A percentile compares a stretch with the other conserved stretches of the same genome.
Conservation (phyloP, 2,797 vertebrate species). For the Petrocephalus schoutedeni region DNA sequence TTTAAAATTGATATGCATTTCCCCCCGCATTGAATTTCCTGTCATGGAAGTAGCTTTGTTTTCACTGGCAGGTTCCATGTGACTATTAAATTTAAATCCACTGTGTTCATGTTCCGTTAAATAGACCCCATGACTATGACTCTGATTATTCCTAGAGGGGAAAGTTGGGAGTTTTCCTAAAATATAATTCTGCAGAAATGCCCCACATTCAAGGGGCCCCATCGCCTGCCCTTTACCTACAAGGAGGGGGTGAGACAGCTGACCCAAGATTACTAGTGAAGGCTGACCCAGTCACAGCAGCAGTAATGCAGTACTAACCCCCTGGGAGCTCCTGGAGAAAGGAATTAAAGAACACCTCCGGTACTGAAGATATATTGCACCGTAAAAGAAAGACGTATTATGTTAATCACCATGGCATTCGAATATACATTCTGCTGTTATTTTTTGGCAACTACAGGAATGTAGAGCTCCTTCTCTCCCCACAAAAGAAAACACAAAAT, state of each 20-base stretch:
- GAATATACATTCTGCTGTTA: conserved; percentile 9
- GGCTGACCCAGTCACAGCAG: neutral
- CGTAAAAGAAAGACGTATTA: conserved; percentile 16
- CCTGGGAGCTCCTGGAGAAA: neutral
- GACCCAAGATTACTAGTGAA: neutral
- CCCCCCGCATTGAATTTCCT: neutral
- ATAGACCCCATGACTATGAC: neutral
- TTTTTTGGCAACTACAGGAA: conserved; percentile 1
- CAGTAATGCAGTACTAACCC: neutral
- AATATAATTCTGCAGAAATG: neutral
- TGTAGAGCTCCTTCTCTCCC: neutral
- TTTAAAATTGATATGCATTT: neutral
- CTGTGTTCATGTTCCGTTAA: neutral
- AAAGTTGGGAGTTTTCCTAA: neutral
- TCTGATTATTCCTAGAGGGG: neutral
- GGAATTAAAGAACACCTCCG: conserved; percentile 20
- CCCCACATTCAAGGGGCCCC: neutral
- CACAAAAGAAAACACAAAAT: neutral
- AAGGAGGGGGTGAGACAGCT: neutral
- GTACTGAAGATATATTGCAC: conserved; percentile 18
- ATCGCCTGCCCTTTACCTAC: neutral
- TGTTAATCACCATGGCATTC: conserved; percentile 21
- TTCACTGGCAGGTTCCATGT: neutral
- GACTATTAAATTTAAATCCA: neutral
- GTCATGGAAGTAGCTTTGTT: neutral